A percentile compares a stretch with the other conserved stretches of the same genome.
phyloP scores from a whole-genome alignment of 2,888 invertebrate species.

The Pseudococcus jackbeardsleyi region DNA sequence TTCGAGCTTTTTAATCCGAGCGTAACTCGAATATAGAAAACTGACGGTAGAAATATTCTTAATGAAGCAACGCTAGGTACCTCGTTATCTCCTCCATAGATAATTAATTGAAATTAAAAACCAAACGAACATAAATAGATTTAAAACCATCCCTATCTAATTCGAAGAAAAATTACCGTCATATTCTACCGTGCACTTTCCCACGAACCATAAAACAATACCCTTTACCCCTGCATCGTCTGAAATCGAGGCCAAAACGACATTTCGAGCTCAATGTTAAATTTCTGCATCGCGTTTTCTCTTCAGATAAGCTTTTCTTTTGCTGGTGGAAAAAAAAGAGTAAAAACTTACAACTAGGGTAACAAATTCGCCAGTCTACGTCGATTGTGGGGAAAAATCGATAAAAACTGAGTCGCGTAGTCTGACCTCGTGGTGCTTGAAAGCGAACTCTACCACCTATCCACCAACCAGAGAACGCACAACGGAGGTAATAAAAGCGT shows the following conservation, averaged over 20 bases:
- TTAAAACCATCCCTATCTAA: not conserved
- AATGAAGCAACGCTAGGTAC: not conserved
- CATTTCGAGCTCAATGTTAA: not conserved
- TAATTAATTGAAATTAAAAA: not conserved
- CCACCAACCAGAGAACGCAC: constrained; percentile 48
- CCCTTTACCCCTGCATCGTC: no score
- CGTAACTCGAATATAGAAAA: constrained; percentile 21
- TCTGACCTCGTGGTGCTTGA: constrained; percentile 61
- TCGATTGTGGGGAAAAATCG: constrained; percentile 43
- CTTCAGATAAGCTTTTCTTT: not conserved
- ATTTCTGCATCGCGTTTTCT: constrained; percentile 23
- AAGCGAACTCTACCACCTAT: constrained; percentile 54
- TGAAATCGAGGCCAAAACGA: not conserved
- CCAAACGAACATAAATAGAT: not conserved
- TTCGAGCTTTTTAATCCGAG: not conserved
- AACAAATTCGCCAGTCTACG: constrained; percentile 53
- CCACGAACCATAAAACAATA: no score
- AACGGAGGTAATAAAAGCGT: constrained; percentile 52
- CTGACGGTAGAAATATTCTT: constrained; percentile 10
- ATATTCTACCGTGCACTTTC: no score
- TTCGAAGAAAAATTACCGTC: not conserved
- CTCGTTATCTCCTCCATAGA: not conserved
- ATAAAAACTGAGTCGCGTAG: constrained; percentile 60
- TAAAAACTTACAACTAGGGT: constrained; percentile 51
- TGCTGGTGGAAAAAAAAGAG: not conserved